These are phyloP conservation scores for Meriones unguiculatus DNA, from an alignment of 2,113 vertebrate species.

Conservation along the genomic window DNA sequence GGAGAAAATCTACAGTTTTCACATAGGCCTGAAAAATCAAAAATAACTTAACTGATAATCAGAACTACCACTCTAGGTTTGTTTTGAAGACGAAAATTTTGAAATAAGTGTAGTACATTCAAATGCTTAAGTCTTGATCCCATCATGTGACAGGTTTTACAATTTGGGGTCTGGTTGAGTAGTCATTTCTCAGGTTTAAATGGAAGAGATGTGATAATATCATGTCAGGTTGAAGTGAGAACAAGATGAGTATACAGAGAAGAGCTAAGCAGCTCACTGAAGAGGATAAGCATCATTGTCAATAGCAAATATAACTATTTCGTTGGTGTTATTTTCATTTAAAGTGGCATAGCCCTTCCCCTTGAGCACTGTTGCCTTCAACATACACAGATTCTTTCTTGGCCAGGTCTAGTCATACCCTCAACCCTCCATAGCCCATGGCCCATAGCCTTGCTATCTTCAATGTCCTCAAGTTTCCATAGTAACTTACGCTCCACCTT, in stretches of 20 bases:
- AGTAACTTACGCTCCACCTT: background rate
- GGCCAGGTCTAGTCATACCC: background rate
- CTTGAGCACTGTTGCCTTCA: background rate
- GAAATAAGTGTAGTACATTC: slow-evolving; percentile 35
- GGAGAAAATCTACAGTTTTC: slow-evolving; percentile 57
- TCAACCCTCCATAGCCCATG: background rate
- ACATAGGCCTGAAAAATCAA: slow-evolving; percentile 49
- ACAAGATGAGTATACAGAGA: background rate
- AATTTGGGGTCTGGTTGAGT: slow-evolving; percentile 7
- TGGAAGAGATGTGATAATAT: background rate
- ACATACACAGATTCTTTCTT: background rate
- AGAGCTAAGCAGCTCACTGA: background rate
- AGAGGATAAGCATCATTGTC: background rate
- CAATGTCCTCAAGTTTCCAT: background rate
- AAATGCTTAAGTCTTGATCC: background rate
- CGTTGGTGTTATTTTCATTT: background rate
- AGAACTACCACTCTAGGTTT: slow-evolving; percentile 35
- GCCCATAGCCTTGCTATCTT: background rate
- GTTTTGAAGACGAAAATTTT: slow-evolving; percentile 21
- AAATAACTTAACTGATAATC: slow-evolving; percentile 59
- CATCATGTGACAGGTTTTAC: background rate
- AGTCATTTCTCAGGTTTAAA: slow-evolving; percentile 39
- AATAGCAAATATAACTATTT: background rate
- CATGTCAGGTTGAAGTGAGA: background rate
- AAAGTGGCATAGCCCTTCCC: background rate